Base-by-base conservation (phyloP, 2,797 vertebrate genomes). In the Cynopterus sphinx region DNA sequence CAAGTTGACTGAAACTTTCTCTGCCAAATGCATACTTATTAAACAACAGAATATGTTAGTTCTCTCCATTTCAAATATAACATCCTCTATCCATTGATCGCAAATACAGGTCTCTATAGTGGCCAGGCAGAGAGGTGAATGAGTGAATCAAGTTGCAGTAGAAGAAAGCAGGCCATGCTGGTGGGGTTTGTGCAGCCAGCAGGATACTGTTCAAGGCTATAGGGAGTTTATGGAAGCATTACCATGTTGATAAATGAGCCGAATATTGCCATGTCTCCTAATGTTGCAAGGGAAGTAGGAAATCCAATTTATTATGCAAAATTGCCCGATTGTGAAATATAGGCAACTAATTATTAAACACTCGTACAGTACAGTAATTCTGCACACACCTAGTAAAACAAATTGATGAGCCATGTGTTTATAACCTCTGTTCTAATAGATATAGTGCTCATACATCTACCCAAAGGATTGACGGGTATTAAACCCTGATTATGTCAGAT, bases 1-100 rank as follows among this genome's bases (percentile, higher is more conserved):
- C 4, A 41, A 22, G 39, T 49, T 82, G 71, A 46, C 5, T 87
- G 73, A 84, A 59, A 11, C 6, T 73, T 36, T 83, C n/a, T 63
- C 24, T 86, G 31, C 22, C 84, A 87, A 67, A 88, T n/a, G 33
- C 49, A 90, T 10, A 12, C 16, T 63, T 81, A 31, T 61, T 92
- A 79, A 86, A 55, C 22, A 61, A 49, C 2, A 77, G 61, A 22
- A 33, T 74, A 83, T 28, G 31, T 90, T 75, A 84, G 39, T 49
- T 31, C 9, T 26, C 19, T 59, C 26, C 43, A 28, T 89, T 91
- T 73, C 12, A 51, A 53, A 79, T 55, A 26, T 36, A 57, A 55
- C 49, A 33, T n/a, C 24, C 16, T 71, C 5, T 61, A 51, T 4
- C 17, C 28, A 39, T 73, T 75, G 49, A 39, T 79, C 61, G 41